Conservation (phyloP, 2,888 invertebrate species). For the Heliconius ismenius region DNA sequence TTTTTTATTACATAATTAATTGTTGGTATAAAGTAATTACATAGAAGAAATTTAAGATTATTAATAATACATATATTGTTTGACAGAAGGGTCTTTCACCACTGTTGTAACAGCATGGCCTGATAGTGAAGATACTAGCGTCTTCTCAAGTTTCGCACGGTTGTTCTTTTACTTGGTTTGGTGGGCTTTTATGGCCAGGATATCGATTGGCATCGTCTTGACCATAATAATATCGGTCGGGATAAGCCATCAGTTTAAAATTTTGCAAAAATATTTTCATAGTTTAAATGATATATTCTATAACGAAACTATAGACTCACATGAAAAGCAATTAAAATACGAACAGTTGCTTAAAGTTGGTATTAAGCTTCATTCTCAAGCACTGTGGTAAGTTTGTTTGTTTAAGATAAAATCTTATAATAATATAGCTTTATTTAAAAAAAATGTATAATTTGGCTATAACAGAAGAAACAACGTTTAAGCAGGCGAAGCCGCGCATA, state of each 20-base stretch:
- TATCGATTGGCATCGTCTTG: constrained; percentile 48
- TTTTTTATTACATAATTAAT: no score
- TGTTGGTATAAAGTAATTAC: background rate
- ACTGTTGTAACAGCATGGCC: constrained; percentile 60
- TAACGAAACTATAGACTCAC: constrained; percentile 31
- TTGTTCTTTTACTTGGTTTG: constrained; percentile 51
- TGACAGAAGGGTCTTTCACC: constrained; percentile 50
- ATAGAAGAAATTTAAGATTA: background rate
- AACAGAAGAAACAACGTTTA: no score
- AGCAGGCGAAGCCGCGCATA: no score
- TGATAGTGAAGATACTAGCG: constrained; percentile 49
- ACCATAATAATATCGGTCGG: constrained; percentile 51
- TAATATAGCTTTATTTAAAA: no score
- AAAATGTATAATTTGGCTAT: no score
- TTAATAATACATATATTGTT: background rate
- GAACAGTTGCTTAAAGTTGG: constrained; percentile 56
- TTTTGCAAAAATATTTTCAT: constrained; percentile 59
- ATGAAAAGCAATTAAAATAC: constrained; percentile 54
- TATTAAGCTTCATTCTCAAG: constrained; percentile 57
- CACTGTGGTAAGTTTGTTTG: constrained; percentile 52
- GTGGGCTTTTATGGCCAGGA: constrained; percentile 53
- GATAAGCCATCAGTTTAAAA: constrained; percentile 57
- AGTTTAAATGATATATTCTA: constrained; percentile 54
- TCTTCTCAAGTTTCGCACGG: constrained; percentile 46
- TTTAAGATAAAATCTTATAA: no score